Evolutionary conservation across 2,797 vertebrate genomes (phyloP), one percentile per base, ranked within the genome.

Genomic region (Melanotaenia pygmaea): DNA sequence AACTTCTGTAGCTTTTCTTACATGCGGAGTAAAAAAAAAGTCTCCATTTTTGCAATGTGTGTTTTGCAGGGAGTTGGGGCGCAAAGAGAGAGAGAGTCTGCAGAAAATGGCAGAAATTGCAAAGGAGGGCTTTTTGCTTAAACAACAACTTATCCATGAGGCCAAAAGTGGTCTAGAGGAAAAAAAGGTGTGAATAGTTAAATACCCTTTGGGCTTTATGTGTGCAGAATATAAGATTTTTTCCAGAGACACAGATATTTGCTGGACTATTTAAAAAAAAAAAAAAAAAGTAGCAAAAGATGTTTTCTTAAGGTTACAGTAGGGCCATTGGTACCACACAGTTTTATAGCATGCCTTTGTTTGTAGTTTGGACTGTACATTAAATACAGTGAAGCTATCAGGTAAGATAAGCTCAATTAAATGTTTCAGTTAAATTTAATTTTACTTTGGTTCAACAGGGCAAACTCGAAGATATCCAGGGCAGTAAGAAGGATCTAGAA

Each of bases 121-220:
- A n/a, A 94, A 94, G 1, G 96, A 98, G 77, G 97, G 97, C 1
- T 96, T 97, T 86, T 66, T 94, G 50, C 89, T 96, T 12, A 98
- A 97, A 85, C 93, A 95, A 64, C 90, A 95, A 63, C 95, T 97
- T 1, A 96, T 98, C 4, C 95, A 96, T 5, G 96, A 98, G 67
- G 96, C 96, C 64, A 96, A 95, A 84, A 95, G 80, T 37, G 92
- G 93, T 16, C 88, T 94, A 1, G 95, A 97, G 64, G 96, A 97
- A 1, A 98, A 97, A 58, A 94, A 96, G 95, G 97, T 97, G 69
- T 34, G 51, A 60, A 50, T 51, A 1, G 59, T 11, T 58, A 40
- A 40, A 26, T 26, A 43, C 40, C 0, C 4, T 58, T 53, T 72
- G 0, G 1, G 43, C 16, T 62, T 78, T n/a, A 4, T 22, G 18